A percentile compares a stretch with the other conserved stretches of the same genome.
Conservation (phyloP, 1,140 invertebrate genomes). For the Tetragnatha versicolor region DNA sequence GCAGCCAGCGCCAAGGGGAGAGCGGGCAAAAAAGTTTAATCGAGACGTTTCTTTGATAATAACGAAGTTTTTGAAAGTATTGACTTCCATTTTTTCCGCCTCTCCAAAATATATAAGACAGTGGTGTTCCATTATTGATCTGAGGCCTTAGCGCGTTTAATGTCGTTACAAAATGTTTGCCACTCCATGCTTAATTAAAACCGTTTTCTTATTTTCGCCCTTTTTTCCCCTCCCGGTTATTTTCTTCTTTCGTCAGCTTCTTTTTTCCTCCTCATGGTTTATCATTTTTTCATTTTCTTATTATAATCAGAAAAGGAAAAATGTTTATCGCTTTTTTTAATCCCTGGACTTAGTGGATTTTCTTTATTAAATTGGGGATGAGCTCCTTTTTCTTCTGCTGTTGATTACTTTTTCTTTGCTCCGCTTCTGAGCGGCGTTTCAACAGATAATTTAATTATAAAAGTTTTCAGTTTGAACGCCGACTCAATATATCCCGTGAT, state of each 20-base stretch:
- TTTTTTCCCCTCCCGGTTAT: slow-evolving; percentile 32
- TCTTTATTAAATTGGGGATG: slow-evolving; percentile 55
- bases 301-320: slow-evolving; percentile 56
- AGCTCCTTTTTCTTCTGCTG: slow-evolving; percentile 40
- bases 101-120: slow-evolving; percentile 47
- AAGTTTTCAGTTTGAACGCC: slow-evolving; percentile 47
- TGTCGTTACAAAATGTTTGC: slow-evolving; percentile 55
- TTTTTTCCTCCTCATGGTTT: slow-evolving; percentile 30
- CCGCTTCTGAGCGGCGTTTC: slow-evolving; percentile 12
- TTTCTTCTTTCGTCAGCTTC: slow-evolving; percentile 44
- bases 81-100: slow-evolving; percentile 50
- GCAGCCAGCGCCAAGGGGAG: neutral
- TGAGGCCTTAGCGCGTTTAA: slow-evolving; percentile 52
- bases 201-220: slow-evolving; percentile 53
- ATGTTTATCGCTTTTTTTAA: slow-evolving; percentile 56
- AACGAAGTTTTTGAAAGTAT: slow-evolving; percentile 55
- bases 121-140: slow-evolving; percentile 51
- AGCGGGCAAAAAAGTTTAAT: slow-evolving; percentile 43
- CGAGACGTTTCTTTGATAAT: slow-evolving; percentile 56
- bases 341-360: slow-evolving; percentile 52
- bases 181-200: slow-evolving; percentile 56
- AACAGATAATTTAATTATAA: slow-evolving; percentile 56
- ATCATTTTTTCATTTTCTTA: slow-evolving; percentile 56
- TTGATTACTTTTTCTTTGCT: slow-evolving; percentile 29
- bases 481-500: slow-evolving; percentile 33